Evolutionary conservation across 2,113 vertebrate genomes (phyloP), one percentile per base, ranked within the genome.

Genomic region (Rana temporaria): DNA sequence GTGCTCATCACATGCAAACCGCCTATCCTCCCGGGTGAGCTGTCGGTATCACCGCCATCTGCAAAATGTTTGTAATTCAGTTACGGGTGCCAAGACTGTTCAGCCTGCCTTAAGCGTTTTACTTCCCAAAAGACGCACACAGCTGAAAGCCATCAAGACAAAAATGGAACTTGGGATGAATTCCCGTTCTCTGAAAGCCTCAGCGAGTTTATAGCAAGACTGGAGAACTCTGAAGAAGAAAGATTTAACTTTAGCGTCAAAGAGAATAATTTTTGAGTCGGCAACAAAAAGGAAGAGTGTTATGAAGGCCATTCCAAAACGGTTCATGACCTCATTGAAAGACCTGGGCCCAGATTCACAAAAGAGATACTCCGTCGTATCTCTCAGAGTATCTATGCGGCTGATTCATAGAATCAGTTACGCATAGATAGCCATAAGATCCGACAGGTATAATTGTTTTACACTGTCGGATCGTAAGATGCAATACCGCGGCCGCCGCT

Each of bases 181-280:
- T 84, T 94, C 11, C 92, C 89, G 0, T 88, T 93, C 65, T 94
- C 93, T 9, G 94, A 94, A 89, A 94, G 93, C 81, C 86, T 95
- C 7, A 86, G 88, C 81, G 88, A 92, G 26, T 90, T 95, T 88
- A 87, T 95, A 85, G 90, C 78, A 81, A 88, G 74, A 84, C 19
- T 91, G 14, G 91, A 94, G 85, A 78, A 52, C 4, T 63, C 16
- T 30, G 60, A 85, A 14, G 84, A 64, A 30, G 0, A 59, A 81
- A 0, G 67, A 79, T 69, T 30, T 3, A 85, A 87, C 22, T 30
- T 60, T 55, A 71, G 77, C 62, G 53, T 15, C 38, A 56, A 38
- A 5, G 63, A 26, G 71, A 55, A 14, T 17, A 85, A 86, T 76
- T 0, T 0, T 75, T 8, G 6, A 57, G 24, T 42, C 38, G 26